Base-by-base conservation (phyloP, 2,113 vertebrate genomes). In the Nothoprocta perdicaria region DNA sequence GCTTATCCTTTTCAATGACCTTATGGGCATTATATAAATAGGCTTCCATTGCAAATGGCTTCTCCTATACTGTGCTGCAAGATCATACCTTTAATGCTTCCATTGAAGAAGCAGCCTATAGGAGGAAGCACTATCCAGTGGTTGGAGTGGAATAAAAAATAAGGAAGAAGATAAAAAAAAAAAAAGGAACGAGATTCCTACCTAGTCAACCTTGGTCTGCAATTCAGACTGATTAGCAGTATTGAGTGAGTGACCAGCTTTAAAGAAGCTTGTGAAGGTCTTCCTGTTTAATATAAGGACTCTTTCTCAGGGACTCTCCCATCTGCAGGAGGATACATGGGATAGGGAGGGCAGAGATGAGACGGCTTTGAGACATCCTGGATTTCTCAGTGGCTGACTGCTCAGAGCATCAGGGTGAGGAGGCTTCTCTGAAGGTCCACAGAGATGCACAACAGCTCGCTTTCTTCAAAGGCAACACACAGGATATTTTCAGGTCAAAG, bases 11-110 rank as follows among this genome's bases (percentile, higher is more conserved):
- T 45, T 12, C 57, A 17, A 41, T 18, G n/a, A 12, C 61, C 26
- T 86, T 69, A 40, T 27, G 22, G 58, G 45, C n/a, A 6, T 33
- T 16, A 5, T 5, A 5, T 7, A 7, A 57, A 46, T 1, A 10
- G 65, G 17, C 13, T 45, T 9, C 2, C 12, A 5, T 5, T 1
- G 26, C 0, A 1, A 26, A 3, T 15, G 67, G 35, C 40, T 31
- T 3, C 31, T 5, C 33, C 41, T 3, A 2, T 8, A 24, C 17
- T 26, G 38, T 12, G 61, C 61, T 45, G 46, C 40, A 22, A 55
- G 31, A 3, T 40, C 4, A 0, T 5, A 1, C 6, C 35, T 24
- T 53, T 4, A 3, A 1, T 0, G 33, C 48, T 40, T 60, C 52
- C 9, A 62, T 50, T 84, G 4, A 67, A 33, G 40, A 17, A 61